Base-by-base conservation (phyloP, 35 echinoderm and acorn worm genomes). In the Ophioderma brevispina region DNA sequence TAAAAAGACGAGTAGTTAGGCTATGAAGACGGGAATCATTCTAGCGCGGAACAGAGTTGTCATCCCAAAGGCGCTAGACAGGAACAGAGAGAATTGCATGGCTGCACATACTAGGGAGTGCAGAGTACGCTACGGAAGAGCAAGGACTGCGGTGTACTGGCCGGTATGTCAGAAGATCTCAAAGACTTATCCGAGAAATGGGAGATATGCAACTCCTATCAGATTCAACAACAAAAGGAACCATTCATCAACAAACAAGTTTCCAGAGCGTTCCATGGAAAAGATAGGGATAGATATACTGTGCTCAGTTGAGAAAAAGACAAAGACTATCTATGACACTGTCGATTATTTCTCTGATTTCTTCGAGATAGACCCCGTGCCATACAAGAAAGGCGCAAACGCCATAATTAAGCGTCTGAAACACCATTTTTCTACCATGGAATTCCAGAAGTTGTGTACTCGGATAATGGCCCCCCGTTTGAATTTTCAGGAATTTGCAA, bases 401-500 rank as follows among this genome's bases (percentile, higher is more conserved):
- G 41, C 75, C 25, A 81, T 86, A 17, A 39, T 89, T n/a, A 92
- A 55, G 34, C 33, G 36, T 13, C 14, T 90, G 15, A 93, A 96
- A 35, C 88, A 75, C n/a, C 81, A 82, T 43, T 93, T 93, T 90
- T 64, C 94, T 63, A 70, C 21, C 95, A 96, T 83, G 91, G 77
- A 17, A 90, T 93, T 25, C 87, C 90, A 25, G 83, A 89, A 21
- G 37, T 14, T 0, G 32, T 96, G 1, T 42, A 78, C 11, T 70
- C 81, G 2, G 94, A 93, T 42, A 96, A 93, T 82, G 94, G 94
- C 21, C 86, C 90, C 17, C 94, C 91, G 36, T 96, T 90, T 36
- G 87, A 90, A 82, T 76, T 92, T 87, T 3, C 23, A 70, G 17
- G 90, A 96, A 13, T 96, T 96, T 28, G 81, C 40, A 8, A 37